Conservation (phyloP, 2,797 vertebrate genomes). For the Lindbergichthys nudifrons region DNA sequence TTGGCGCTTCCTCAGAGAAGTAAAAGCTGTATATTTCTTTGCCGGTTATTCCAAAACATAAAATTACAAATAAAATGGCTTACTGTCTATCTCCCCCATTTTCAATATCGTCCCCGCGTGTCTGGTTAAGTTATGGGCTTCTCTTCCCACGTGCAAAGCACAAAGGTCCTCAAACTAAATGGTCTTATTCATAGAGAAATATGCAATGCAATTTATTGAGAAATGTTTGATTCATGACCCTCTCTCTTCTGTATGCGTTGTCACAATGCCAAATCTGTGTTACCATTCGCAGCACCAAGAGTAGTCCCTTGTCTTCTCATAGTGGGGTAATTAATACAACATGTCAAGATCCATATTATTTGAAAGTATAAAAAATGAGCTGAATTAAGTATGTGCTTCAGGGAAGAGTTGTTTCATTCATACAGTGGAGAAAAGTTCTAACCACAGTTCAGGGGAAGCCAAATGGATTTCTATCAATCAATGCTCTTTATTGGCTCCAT, state of each 20-base stretch:
- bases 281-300: constrained; percentile 33
- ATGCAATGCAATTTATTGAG: constrained; percentile 49
- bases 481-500: constrained; percentile 27
- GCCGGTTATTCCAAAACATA: constrained; percentile 43
- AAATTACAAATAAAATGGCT: constrained; percentile 30
- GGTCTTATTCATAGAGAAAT: constrained; percentile 59
- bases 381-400: constrained; percentile 44
- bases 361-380: constrained; percentile 49
- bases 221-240: constrained; percentile 74
- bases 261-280: constrained; percentile 46
- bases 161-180: constrained; percentile 51
- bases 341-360: constrained; percentile 40
- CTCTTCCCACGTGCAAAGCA: constrained; percentile 53
- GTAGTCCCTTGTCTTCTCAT: constrained; percentile 51
- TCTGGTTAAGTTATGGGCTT: constrained; percentile 36
- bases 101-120: constrained; percentile 24
- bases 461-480: constrained; percentile 9
- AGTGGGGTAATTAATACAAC: constrained; percentile 49
- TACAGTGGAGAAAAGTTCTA: not conserved
- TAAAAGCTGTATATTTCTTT: constrained; percentile 23
- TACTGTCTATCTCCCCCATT: constrained; percentile 27
- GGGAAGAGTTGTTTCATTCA: constrained; percentile 58
- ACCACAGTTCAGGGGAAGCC: constrained; percentile 9
- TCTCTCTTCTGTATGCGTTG: constrained; percentile 26
- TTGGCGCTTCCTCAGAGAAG: constrained; percentile 17